Evolutionary conservation across 2,888 invertebrate species (phyloP).

Genomic region (Aspidiotus rigidus): DNA sequence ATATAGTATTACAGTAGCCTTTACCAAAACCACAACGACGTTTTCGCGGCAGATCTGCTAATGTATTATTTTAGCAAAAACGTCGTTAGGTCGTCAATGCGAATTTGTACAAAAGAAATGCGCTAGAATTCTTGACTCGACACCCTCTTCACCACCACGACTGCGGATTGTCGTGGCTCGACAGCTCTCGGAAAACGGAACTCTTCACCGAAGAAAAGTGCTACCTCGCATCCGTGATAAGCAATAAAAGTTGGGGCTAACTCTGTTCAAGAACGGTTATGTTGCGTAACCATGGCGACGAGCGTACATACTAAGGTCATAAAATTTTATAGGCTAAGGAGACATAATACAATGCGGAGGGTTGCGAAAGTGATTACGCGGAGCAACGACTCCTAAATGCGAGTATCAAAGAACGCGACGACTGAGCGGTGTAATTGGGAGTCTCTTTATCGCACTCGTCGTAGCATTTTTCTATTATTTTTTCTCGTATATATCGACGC

Average conservation of each 20-base stretch:
- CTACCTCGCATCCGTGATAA: not conserved
- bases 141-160: no score
- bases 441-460: no score
- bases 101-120: no score
- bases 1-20: not conserved
- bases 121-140: no score
- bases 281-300: conserved; percentile 36
- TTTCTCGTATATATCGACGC: not conserved
- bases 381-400: conserved; percentile 24
- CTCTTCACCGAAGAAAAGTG: not conserved
- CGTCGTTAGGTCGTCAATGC: no score
- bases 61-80: no score
- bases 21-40: no score
- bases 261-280: conserved; percentile 19
- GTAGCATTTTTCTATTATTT: not conserved
- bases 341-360: conserved; percentile 33
- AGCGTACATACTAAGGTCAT: conserved; percentile 36
- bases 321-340: conserved; percentile 37
- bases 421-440: conserved; percentile 4
- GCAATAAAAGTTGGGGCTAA: not conserved
- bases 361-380: conserved; percentile 15
- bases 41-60: no score
- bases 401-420: conserved; percentile 2
- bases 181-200: not conserved
- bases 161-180: not conserved